Base-by-base conservation (phyloP, 2,888 invertebrate genomes). In the Mesoligia furuncula region DNA sequence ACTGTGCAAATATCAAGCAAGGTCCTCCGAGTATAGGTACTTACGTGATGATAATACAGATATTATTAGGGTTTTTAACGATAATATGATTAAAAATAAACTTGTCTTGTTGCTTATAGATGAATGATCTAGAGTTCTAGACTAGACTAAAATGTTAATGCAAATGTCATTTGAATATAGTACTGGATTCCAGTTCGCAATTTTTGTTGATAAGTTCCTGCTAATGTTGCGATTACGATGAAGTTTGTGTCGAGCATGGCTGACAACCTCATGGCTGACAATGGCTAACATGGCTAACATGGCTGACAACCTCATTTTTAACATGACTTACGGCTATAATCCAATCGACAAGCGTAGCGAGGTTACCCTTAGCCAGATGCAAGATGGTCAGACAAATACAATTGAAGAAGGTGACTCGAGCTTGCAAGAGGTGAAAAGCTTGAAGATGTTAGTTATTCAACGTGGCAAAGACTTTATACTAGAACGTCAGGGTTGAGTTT, bases 1-100 rank as follows among this genome's bases (percentile, higher is more conserved):
- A 90, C 85, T 79, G 82, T 81, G 90, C 87, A 91, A 93, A 92
- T 93, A 91, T 89, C 92, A 94, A 92, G 93, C 92, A 94, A 92
- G 93, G 93, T 89, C 71, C 82, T 88, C 83, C 80, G 71, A 69
- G 76, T 83, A 80, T 27, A 36, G 6, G 36, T 36, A 36, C 24
- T 24, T 36, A 80, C 77, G 77, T 73, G 77, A 69, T 54, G 59
- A 70, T 48, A 67, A 59, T 76, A 75, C 36, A 39, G 42, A 78
- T 76, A 31, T 36, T 64, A 42, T 31, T 68, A 11, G 1, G 13
- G 62, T 76, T 73, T 73, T 80, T 71, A 36, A 61, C 7, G 17
- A 24, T 15, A 39, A 51, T 57, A 17, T 64, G 36, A 64, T 57
- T 65, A n/a, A 73, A 66, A 73, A 61, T 17, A 75, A 51, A 81